Base-by-base conservation (phyloP, 1,140 invertebrate species). In the Pectinophora gossypiella region DNA sequence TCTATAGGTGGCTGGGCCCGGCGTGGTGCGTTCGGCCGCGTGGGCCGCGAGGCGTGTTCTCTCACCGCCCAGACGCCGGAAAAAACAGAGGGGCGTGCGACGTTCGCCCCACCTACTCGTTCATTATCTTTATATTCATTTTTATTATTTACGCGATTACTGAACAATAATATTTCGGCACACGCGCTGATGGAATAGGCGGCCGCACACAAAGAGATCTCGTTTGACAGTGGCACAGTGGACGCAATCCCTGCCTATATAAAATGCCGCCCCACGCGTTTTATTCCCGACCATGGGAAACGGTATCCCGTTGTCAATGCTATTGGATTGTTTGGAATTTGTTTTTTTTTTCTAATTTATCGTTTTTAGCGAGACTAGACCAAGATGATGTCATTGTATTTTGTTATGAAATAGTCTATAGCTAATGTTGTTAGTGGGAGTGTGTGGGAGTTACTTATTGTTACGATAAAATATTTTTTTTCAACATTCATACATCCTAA, bases 111-210 rank as follows among this genome's bases (percentile, higher is more conserved):
- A 84, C 83, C 82, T 85, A 80, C 82, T 82, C 61, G 64, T 64
- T 79, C 66, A 78, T 82, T 84, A 84, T 81, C 81, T 72, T 85
- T 72, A 70, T 77, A 40, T 64, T 79, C 66, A 78, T 82, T 84
- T 82, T 78, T 78, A 70, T 85, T 72, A 70, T 77, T 76, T 81
- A 76, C 76, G 71, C 72, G 71, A 78, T 73, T 66, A 72, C 76
- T 75, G 55, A 54, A 42, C 66, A 64, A 74, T n/a, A n/a, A n/a
- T 80, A 82, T 81, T 85, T 82, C 69, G 81, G 63, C 72, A 75
- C 69, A 65, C 58, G 56, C 68, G 51, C 47, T 48, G 67, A 68
- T 73, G 64, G 62, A 59, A 59, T 68, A 57, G 56, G 46, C 58
- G 57, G 58, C 59, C 74, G 76, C 67, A 58, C 82, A 64, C 76